These are phyloP conservation scores for Lindbergichthys nudifrons DNA, from an alignment of 2,797 vertebrate species.

Conservation along the genomic window DNA sequence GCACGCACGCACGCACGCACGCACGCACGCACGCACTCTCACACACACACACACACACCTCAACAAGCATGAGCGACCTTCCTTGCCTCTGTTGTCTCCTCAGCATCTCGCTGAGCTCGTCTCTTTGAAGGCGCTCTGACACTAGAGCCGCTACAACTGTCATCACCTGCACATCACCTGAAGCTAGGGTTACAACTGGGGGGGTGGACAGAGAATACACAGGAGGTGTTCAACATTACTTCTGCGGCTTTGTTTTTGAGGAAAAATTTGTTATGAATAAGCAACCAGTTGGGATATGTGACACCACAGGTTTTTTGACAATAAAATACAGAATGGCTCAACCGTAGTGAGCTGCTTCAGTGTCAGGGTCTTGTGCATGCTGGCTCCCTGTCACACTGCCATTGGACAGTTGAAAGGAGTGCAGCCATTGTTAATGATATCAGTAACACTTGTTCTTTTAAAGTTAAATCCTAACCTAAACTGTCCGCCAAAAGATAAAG, in stretches of 20 bases:
- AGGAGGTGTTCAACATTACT: background rate
- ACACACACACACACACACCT: constrained; percentile 28
- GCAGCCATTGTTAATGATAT: background rate
- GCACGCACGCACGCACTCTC: background rate
- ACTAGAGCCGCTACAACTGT: constrained; percentile 39
- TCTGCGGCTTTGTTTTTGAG: background rate
- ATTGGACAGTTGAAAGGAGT: background rate
- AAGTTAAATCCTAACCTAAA: constrained; percentile 12
- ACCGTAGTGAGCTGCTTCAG: constrained; percentile 1
- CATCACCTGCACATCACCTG: constrained; percentile 54
- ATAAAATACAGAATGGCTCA: background rate
- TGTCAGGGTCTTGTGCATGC: background rate
- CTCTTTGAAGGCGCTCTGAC: constrained; percentile 55
- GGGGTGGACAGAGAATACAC: constrained; percentile 24
- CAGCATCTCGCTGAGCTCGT: constrained; percentile 54
- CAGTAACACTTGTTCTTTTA: constrained; percentile 20
- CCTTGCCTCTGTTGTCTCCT: constrained; percentile 53
- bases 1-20: too few relatives aligned
- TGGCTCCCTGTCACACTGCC: constrained; percentile 10
- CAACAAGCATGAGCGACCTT: constrained; percentile 42
- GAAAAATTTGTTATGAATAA: constrained; percentile 11
- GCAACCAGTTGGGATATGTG: background rate
- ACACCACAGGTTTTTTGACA: background rate
- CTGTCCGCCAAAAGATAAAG: constrained; percentile 17
- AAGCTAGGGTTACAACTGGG: constrained; percentile 38